Evolutionary conservation across 1,140 invertebrate genomes (phyloP).

Genomic region (Semibalanus balanoides): DNA sequence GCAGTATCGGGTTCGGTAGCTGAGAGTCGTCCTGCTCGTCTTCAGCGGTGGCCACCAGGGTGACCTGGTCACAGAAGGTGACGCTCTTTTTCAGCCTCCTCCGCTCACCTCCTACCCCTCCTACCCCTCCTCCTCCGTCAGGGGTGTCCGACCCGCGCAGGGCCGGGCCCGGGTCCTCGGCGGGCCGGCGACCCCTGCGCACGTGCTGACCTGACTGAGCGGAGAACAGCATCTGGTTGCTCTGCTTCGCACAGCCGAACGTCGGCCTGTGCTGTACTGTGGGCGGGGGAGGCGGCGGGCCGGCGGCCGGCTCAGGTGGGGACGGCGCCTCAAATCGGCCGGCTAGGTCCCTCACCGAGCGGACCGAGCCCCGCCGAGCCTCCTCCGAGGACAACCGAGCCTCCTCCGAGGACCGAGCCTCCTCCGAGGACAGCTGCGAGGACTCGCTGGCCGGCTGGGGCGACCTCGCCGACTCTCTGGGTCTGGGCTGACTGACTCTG

Average conservation of each 20-base stretch:
- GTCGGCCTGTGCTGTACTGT: background rate
- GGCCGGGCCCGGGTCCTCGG: background rate
- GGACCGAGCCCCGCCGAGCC: background rate
- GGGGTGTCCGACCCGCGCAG: background rate
- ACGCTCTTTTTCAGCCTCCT: slow-evolving; percentile 62
- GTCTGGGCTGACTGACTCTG: too few relatives aligned
- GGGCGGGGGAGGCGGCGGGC: background rate
- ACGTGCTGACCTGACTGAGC: background rate
- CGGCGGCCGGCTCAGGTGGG: background rate
- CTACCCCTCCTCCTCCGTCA: too few relatives aligned
- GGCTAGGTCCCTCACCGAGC: background rate
- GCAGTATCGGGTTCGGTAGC: slow-evolving; percentile 77
- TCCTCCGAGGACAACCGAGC: background rate
- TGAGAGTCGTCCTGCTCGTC: slow-evolving; percentile 74
- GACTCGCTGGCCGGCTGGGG: too few relatives aligned
- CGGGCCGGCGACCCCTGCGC: background rate
- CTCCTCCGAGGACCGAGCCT: too few relatives aligned
- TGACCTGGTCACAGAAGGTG: slow-evolving; percentile 84
- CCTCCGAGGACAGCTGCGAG: background rate
- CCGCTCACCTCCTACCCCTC: slow-evolving; percentile 17
- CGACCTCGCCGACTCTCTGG: too few relatives aligned
- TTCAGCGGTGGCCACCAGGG: slow-evolving; percentile 75
- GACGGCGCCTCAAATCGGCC: background rate
- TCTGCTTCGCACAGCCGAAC: slow-evolving; percentile 1
- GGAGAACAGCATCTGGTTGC: slow-evolving; percentile 4